Base-by-base conservation (phyloP, 2,113 vertebrate genomes). In the Melanostigma gelatinosum region DNA sequence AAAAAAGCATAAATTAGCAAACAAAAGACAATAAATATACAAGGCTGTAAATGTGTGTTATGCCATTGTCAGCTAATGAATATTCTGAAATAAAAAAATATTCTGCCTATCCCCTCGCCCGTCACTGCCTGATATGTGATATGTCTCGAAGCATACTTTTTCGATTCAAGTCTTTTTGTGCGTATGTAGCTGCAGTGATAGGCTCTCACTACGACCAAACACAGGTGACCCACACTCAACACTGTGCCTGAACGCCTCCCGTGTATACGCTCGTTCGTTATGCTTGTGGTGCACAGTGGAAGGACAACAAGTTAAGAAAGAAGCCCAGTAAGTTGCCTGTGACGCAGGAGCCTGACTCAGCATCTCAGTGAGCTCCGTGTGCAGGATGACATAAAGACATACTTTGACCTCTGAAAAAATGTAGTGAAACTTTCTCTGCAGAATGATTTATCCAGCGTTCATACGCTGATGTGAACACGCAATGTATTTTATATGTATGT, bases 271-370 rank as follows among this genome's bases (percentile, higher is more conserved):
- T n/a, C 22, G 11, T 65, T 72, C 22, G 13, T 57, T 64, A 8
- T 22, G 38, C 38, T 15, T 34, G 32, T 44, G 12, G 4, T 15
- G 32, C 71, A 32, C 16, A 46, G 32, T 32, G 48, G 60, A 71
- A 4, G n/a, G 11, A 72, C 27, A 70, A 46, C 20, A 38, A 22
- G 66, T 29, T 5, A 16, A 29, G 42, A 29, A 22, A 9, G 32
- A 54, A 55, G 29, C 8, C 1, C 3, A 65, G 50, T 40, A 60
- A 24, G 42, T 22, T n/a, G 52, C 70, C 60, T 18, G 67, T 77
- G 83, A 82, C 44, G 57, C 57, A 80, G 44, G 40, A 79, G 69
- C 8, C 84, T 88, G 87, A 87, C 82, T 85, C 83, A 80, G 87
- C 89, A 70, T 3, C 75, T 60, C 44, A 32, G 54, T 44, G 20